Base-by-base conservation (phyloP, 2,113 vertebrate genomes). In the Cyanistes caeruleus region DNA sequence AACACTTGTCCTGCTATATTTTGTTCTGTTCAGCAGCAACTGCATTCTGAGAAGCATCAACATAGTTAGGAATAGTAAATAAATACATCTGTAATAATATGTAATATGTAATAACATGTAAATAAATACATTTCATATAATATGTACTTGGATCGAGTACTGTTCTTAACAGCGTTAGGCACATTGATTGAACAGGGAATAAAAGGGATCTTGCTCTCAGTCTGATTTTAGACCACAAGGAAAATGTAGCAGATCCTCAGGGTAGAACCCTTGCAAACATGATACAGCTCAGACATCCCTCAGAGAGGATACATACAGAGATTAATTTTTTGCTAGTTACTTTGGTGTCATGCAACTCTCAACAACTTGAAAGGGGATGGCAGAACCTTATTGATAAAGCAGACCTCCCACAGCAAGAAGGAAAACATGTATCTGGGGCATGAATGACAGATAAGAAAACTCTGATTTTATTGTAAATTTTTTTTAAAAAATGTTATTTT, bases 401-500 rank as follows among this genome's bases (percentile, higher is more conserved):
- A 85, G 53, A 69, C 4, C 2, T 68, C 27, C n/a, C 37, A 39
- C 23, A 77, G 21, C 25, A 85, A 83, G 64, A 83, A 83, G 0
- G 0, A 77, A 41, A 86, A 73, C 2, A 5, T 8, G 0, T 16
- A 64, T 22, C 27, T 41, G 7, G 8, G 37, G 11, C 59, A 80
- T 11, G 22, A 31, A 28, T 46, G 24, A 33, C 46, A 76, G 27
- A 27, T 46, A 10, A 86, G 27, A 65, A 95, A 93, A 73, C 5
- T 43, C 33, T 78, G 23, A 33, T 74, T 80, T 89, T 73, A 44
- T 18, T 49, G 20, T 10, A 59, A 53, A 55, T 0, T 5, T 48
- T 9, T 9, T 37, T 37, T 37, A 8, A 37, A 28, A 58, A 17
- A 90, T 68, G 12, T 15, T 16, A 48, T 60, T 85, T 83, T 65